phyloP scores from a whole-genome alignment of 2,888 invertebrate species.

The Limnephilus marmoratus region DNA sequence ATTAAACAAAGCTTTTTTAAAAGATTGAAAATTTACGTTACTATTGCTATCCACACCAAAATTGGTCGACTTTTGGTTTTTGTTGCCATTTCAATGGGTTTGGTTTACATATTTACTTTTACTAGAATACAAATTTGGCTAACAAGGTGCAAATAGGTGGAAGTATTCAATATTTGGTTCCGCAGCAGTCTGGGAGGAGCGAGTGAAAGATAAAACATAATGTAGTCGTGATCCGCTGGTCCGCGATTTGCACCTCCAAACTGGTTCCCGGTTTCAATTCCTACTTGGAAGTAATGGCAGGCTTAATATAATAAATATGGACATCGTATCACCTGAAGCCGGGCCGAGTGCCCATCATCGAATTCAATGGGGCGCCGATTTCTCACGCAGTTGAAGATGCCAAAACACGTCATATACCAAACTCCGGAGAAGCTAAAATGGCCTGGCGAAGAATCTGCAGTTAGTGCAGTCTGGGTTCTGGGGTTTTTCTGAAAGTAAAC shows the following conservation, averaged over 20 bases:
- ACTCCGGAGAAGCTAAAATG: neutral
- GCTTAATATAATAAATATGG: neutral
- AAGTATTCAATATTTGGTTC: neutral
- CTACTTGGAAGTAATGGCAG: conserved; percentile 12
- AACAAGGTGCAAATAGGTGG: neutral
- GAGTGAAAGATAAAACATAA: neutral
- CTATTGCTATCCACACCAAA: neutral
- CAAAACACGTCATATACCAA: neutral
- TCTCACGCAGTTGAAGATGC: neutral
- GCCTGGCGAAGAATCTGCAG: neutral
- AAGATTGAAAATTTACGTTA: no score
- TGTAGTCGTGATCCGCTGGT: neutral
- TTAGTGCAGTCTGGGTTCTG: neutral
- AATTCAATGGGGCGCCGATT: neutral
- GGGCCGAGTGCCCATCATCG: conserved; percentile 17
- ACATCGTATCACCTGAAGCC: conserved; percentile 19
- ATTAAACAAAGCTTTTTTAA: neutral
- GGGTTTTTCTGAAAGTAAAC: neutral
- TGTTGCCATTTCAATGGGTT: neutral
- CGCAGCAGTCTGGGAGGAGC: neutral
- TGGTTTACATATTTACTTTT: neutral
- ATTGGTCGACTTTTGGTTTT: neutral
- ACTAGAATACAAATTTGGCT: neutral
- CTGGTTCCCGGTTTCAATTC: conserved; percentile 33
- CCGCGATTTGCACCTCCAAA: conserved; percentile 3